phyloP scores from a whole-genome alignment of 1,140 invertebrate genomes.

The Brachionus rotundiformis region DNA sequence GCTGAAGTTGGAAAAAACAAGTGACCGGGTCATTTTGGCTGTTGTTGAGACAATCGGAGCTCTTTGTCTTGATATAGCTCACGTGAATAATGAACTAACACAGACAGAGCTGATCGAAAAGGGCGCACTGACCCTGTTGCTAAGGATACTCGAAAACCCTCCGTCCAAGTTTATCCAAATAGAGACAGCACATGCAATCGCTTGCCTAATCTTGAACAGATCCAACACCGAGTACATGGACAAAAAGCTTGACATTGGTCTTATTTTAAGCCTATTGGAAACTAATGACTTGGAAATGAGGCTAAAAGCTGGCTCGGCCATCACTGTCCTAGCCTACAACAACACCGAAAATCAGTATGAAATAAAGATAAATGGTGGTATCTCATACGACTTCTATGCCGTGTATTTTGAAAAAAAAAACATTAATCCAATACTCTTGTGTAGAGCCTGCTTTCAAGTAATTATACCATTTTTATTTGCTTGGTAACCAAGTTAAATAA shows the following conservation, averaged over 20 bases:
- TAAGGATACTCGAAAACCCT: conserved; percentile 1
- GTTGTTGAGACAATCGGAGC: conserved; percentile 62
- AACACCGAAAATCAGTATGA: conserved; percentile 63
- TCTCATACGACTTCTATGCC: conserved; percentile 59
- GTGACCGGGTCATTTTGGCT: conserved; percentile 59
- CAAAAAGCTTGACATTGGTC: conserved; percentile 1
- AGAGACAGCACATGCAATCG: conserved; percentile 40
- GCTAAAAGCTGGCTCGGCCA: conserved; percentile 60
- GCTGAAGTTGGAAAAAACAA: conserved; percentile 55
- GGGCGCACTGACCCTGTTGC: neutral
- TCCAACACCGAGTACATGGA: conserved; percentile 5
- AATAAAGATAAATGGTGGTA: conserved; percentile 61
- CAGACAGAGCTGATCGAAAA: conserved; percentile 44
- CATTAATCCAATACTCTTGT: conserved; percentile 57
- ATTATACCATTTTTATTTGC: no score
- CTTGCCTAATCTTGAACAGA: conserved; percentile 39
- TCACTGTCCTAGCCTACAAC: conserved; percentile 64
- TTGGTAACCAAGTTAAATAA: no score
- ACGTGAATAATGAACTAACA: conserved; percentile 26
- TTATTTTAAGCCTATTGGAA: conserved; percentile 22
- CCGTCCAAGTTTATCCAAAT: conserved; percentile 28
- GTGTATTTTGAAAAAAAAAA: conserved; percentile 57
- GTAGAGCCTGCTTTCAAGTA: conserved; percentile 63
- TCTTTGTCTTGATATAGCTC: conserved; percentile 61
- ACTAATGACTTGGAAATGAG: conserved; percentile 51